Evolutionary conservation across 2,113 vertebrate genomes (phyloP), one percentile per base, ranked within the genome.

Genomic region (Leucopsar rothschildi): DNA sequence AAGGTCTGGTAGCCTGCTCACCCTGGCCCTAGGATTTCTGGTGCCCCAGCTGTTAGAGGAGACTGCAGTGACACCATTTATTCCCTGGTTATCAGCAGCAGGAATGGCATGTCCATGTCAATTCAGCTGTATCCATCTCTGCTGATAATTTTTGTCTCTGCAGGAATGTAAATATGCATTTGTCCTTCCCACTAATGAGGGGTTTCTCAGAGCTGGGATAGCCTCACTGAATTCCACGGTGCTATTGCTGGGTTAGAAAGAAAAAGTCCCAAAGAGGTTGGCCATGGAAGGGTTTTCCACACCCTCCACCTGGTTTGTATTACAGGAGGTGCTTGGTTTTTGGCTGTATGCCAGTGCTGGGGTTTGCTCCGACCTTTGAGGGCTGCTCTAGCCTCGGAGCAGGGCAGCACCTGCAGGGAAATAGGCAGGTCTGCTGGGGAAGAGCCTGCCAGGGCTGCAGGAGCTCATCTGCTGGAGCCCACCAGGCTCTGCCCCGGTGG

Each of bases 401-500:
- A 27, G 1, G 27, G 82, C 33, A 90, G 45, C 11, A 33, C 10
- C 73, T n/a, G 27, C 0, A 4, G n/a, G 60, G 65, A 82, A 19
- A 25, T 5, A 24, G 37, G 37, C 27, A 82, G 23, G 9, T 60
- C 35, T 42, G 25, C 40, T 1, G 3, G 33, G 28, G 57, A 70
- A 25, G n/a, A 37, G 3, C 35, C 50, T 13, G 0, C 19, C 4
- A 4, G 45, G 28, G 31, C n/a, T 59, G 39, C 4, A 2, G 61
- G 29, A 84, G 21, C 28, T 82, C 20, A 5, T 27, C 64, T 64
- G 28, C 60, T 44, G 52, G 45, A 91, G 37, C n/a, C 42, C 60
- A 63, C 15, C 17, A 53, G 33, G 39, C 33, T 78, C 69, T 82
- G 22, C 17, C 12, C 5, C 5, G 5, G 31, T 59, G 39, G 25